phyloP scores from a whole-genome alignment of 2,888 invertebrate species.

The Acheta domesticus region DNA sequence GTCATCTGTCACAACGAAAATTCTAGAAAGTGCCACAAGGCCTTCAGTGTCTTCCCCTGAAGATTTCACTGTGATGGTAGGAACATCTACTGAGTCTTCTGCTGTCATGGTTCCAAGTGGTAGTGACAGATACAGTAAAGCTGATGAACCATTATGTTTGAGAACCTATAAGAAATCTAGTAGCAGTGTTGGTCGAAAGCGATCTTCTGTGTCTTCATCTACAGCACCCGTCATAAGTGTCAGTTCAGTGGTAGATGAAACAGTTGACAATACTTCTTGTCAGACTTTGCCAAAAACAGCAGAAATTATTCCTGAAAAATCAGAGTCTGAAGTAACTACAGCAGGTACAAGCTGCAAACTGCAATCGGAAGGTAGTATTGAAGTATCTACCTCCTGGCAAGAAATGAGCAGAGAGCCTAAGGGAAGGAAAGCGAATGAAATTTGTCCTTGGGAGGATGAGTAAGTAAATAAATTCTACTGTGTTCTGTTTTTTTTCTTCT shows the following conservation, averaged over 20 bases:
- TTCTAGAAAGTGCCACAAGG: slow-evolving; percentile 43
- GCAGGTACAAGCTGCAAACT: slow-evolving; percentile 25
- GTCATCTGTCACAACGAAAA: slow-evolving; percentile 45
- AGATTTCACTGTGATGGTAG: slow-evolving; percentile 38
- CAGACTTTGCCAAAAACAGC: slow-evolving; percentile 37
- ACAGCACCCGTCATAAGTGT: slow-evolving; percentile 66
- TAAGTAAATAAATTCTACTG: slow-evolving; percentile 56
- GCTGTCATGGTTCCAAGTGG: slow-evolving; percentile 24
- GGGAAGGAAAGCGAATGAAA: slow-evolving; percentile 67
- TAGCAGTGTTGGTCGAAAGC: slow-evolving; percentile 43
- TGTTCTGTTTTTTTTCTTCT: neutral
- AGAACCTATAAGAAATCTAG: slow-evolving; percentile 37
- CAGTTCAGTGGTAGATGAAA: slow-evolving; percentile 66
- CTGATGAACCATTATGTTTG: slow-evolving; percentile 30
- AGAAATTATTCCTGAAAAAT: slow-evolving; percentile 31
- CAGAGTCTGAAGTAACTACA: slow-evolving; percentile 35
- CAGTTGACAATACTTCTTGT: slow-evolving; percentile 24
- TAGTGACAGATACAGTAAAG: slow-evolving; percentile 31
- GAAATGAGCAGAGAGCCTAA: slow-evolving; percentile 38
- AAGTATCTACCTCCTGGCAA: slow-evolving; percentile 26
- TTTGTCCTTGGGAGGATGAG: slow-evolving; percentile 96
- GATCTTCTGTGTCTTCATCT: slow-evolving; percentile 49
- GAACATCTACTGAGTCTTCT: slow-evolving; percentile 31
- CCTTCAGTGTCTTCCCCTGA: slow-evolving; percentile 52
- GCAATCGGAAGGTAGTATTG: slow-evolving; percentile 22